Percentiles rank a stretch among this genome's conserved stretches.
Evolutionary conservation across 1,140 invertebrate genomes (phyloP).

Genomic region (Neodiprion pinetum): DNA sequence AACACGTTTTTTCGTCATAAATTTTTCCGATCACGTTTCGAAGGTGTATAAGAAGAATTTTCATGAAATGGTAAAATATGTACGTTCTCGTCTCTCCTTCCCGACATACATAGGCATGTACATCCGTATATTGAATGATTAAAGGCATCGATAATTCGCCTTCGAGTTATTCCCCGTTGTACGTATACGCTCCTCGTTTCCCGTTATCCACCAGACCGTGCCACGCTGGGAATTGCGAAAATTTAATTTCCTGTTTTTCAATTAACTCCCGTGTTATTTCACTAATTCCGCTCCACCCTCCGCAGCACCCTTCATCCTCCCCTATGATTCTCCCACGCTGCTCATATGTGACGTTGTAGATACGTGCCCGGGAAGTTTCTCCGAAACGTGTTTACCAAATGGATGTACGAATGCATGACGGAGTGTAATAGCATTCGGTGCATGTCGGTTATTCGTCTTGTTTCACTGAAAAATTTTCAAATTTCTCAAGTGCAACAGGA

Average conservation of each 20-base stretch:
- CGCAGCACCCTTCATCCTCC: not conserved
- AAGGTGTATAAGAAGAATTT: not conserved
- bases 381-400: not conserved
- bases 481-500: too few relatives aligned
- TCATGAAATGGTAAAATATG: slow-evolving; percentile 10
- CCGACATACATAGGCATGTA: too few relatives aligned
- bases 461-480: too few relatives aligned
- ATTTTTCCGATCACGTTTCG: not conserved
- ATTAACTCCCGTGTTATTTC: slow-evolving; percentile 44
- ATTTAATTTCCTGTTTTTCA: slow-evolving; percentile 53
- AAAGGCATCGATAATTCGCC: slow-evolving; percentile 42
- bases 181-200: slow-evolving; percentile 9
- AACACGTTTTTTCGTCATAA: slow-evolving; percentile 7
- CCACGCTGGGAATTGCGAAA: slow-evolving; percentile 31
- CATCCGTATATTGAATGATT: slow-evolving; percentile 35
- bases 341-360: not conserved
- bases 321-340: not conserved
- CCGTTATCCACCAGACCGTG: slow-evolving; percentile 29
- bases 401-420: not conserved
- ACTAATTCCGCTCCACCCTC: slow-evolving; percentile 15
- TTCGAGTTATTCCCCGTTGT: slow-evolving; percentile 27
- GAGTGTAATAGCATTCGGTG: too few relatives aligned
- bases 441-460: too few relatives aligned
- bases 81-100: not conserved
- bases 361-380: not conserved